Evolutionary conservation across 2,113 vertebrate species (phyloP).

Genomic region (Scortum barcoo): DNA sequence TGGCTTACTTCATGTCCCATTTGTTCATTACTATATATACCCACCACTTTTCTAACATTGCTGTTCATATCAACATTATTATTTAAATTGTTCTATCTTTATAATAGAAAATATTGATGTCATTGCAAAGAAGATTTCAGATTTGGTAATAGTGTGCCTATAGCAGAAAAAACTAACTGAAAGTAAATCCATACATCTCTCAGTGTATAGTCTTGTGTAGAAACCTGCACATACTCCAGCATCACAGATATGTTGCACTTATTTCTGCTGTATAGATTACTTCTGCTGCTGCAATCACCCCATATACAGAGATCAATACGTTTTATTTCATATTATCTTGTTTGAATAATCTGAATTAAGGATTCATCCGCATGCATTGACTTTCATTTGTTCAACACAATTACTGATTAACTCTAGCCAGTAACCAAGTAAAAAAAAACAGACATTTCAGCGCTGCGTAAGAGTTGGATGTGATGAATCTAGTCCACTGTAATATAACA

Average conservation of each 20-base stretch:
- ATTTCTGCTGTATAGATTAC: not conserved
- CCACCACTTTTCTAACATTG: no score
- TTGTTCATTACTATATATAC: no score
- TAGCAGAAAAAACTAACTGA: not conserved
- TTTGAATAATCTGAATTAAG: slow-evolving; percentile 7
- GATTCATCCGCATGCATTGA: not conserved
- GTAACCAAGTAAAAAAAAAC: slow-evolving; percentile 22
- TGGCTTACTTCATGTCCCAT: no score
- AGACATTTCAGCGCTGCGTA: slow-evolving; percentile 9
- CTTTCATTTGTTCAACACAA: slow-evolving; percentile 33
- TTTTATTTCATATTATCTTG: not conserved
- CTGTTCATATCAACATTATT: no score
- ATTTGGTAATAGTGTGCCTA: not conserved
- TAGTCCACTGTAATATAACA: slow-evolving; percentile 4
- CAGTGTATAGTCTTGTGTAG: not conserved
- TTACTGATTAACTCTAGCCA: not conserved
- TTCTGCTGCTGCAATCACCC: not conserved
- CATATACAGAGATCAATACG: not conserved
- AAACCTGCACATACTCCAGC: not conserved
- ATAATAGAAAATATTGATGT: no score
- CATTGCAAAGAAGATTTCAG: not conserved
- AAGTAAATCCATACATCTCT: not conserved
- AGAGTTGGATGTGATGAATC: slow-evolving; percentile 34
- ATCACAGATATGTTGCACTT: not conserved
- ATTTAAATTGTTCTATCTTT: no score